These are phyloP conservation scores for Mesochorus sp. DNA, from an alignment of 2,888 invertebrate species.

Conservation along the genomic window DNA sequence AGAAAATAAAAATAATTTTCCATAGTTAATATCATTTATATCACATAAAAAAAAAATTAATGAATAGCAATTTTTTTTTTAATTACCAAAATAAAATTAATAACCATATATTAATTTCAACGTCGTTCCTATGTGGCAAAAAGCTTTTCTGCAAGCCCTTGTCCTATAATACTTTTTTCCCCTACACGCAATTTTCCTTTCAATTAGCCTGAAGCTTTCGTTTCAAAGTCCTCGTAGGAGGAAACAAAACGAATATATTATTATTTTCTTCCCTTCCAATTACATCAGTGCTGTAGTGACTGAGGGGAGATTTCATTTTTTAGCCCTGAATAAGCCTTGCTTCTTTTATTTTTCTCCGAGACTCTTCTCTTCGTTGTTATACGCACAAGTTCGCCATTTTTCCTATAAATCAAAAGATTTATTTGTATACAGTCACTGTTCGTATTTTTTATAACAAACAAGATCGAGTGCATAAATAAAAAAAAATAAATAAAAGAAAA, in stretches of 20 bases:
- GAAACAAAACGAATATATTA: neutral
- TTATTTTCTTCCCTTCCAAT: neutral
- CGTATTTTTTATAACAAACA: constrained; percentile 26
- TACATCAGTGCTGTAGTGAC: neutral
- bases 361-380: neutral
- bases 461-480: neutral
- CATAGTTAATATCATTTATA: no score
- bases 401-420: constrained; percentile 6
- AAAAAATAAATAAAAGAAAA: neutral
- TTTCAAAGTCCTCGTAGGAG: neutral
- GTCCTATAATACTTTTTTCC: no score
- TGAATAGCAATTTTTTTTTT: no score
- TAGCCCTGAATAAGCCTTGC: neutral
- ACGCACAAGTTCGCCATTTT: neutral
- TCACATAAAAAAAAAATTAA: no score
- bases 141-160: no score
- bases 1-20: no score
- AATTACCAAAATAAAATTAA: no score
- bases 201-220: constrained; percentile 1
- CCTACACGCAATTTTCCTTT: no score
- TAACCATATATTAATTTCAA: no score
- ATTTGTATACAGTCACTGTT: constrained; percentile 20
- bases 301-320: neutral
- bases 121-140: no score
- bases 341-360: neutral